Base-by-base conservation (phyloP, 30 jellyfish, hydroid and myxozoan genomes). In the Hydra vulgaris region DNA sequence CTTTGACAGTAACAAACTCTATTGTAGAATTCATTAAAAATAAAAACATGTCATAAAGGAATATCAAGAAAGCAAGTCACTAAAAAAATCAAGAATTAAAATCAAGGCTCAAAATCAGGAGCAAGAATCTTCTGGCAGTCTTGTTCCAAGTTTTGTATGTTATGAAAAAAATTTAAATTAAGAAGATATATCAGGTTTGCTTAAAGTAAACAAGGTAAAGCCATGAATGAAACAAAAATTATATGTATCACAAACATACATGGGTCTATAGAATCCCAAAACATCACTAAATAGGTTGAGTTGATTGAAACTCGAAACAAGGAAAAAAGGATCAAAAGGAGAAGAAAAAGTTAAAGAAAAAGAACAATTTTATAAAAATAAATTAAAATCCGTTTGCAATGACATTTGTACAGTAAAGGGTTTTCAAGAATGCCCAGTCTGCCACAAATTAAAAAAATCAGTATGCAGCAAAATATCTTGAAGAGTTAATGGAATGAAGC, bases 381-480 rank as follows among this genome's bases (percentile, higher is more conserved):
- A 69, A 69, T 20, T 15, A 69, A 69, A 69, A 25, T 73, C 74
- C 17, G 56, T 25, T 21, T 73, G 53, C 56, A 73, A 73, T 21
- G 81, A 73, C 20, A 53, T 73, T 25, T 73, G 81, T 21, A 16
- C 66, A 21, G 53, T 20, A 20, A 73, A 20, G 22, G 81, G 81
- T n/a, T 20, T 21, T n/a, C 7, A 73, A 17, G 66, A 73, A 17
- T 22, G 61, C 53, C 53, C 5, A 25, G 61, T 21, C 81, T 73
- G 81, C 61, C 26, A 25, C 23, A 17, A 73, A n/a, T 4, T 73
- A 1, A 1, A 20, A 25, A 22, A 25, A 25, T 73, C 81, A 8
- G 61, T 73, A 20, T 73, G 81, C 81, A 25, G 81, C 56, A 73
- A 73, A 25, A 73, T 73, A 5, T 26, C 53, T 25, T 73, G 81